Evolutionary conservation across 2,797 vertebrate genomes (phyloP).

Genomic region (Loris lydekkerianus): DNA sequence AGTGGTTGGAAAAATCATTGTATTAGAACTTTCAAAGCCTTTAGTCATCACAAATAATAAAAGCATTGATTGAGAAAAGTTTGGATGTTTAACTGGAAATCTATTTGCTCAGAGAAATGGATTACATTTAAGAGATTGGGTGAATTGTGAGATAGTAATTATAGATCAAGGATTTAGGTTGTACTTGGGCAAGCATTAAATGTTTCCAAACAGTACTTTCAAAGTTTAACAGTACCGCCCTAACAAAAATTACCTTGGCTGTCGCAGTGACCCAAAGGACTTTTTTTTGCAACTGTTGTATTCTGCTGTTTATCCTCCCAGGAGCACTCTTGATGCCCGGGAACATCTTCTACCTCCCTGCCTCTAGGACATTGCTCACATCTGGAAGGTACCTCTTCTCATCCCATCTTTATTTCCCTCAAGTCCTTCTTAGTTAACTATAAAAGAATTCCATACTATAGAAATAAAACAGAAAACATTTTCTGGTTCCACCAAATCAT

Average conservation of each 20-base stretch:
- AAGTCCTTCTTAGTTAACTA: background rate
- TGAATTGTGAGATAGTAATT: conserved; percentile 32
- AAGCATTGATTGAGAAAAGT: conserved; percentile 12
- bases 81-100: background rate
- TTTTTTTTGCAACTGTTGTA: background rate
- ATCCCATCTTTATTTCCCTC: background rate
- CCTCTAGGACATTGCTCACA: background rate
- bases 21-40: background rate
- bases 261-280: background rate
- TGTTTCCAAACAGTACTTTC: background rate
- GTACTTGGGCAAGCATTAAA: background rate
- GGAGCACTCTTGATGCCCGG: background rate
- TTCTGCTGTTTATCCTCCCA: background rate
- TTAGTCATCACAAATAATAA: conserved; percentile 32
- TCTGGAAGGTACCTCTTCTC: background rate
- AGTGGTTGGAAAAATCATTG: background rate
- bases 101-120: background rate
- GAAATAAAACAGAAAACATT: conserved; percentile 41
- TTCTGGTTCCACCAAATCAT: background rate
- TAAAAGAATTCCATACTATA: conserved; percentile 43
- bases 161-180: background rate
- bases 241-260: background rate
- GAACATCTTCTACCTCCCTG: background rate
- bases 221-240: background rate
- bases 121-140: background rate